Evolutionary conservation across 2,888 invertebrate genomes (phyloP).

Genomic region (Xanthia icteritia): DNA sequence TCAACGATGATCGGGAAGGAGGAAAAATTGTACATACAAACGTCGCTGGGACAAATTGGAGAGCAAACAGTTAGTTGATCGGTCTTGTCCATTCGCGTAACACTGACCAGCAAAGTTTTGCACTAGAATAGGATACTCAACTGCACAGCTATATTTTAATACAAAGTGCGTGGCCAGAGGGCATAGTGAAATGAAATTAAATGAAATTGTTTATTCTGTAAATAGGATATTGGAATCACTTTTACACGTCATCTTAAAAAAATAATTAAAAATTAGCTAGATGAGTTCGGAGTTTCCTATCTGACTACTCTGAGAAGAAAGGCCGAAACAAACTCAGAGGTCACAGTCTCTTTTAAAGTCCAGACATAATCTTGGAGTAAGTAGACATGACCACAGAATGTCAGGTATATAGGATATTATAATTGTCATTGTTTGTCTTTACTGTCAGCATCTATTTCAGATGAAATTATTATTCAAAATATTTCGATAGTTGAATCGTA

Average conservation of each 20-base stretch:
- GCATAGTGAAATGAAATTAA: too few relatives aligned
- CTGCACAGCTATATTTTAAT: neutral
- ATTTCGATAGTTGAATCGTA: neutral
- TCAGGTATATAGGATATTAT: neutral
- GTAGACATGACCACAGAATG: neutral
- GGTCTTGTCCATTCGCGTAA: neutral
- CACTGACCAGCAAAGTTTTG: neutral
- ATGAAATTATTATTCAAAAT: neutral
- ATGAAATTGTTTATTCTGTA: too few relatives aligned
- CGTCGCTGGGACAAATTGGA: slow-evolving; percentile 80
- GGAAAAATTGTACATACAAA: slow-evolving; percentile 93
- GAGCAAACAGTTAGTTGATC: slow-evolving; percentile 73
- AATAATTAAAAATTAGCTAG: too few relatives aligned
- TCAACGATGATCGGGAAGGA: slow-evolving; percentile 90
- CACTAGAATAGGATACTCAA: neutral
- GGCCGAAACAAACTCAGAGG: too few relatives aligned
- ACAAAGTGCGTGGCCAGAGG: neutral
- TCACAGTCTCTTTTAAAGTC: too few relatives aligned
- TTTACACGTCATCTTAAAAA: too few relatives aligned
- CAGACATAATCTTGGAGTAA: too few relatives aligned
- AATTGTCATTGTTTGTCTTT: too few relatives aligned
- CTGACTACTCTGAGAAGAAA: too few relatives aligned
- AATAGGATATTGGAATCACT: too few relatives aligned
- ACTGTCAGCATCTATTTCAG: too few relatives aligned
- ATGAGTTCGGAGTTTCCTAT: too few relatives aligned